Evolutionary conservation across 2,113 vertebrate species (phyloP).

Genomic region (Corythoichthys intestinalis): DNA sequence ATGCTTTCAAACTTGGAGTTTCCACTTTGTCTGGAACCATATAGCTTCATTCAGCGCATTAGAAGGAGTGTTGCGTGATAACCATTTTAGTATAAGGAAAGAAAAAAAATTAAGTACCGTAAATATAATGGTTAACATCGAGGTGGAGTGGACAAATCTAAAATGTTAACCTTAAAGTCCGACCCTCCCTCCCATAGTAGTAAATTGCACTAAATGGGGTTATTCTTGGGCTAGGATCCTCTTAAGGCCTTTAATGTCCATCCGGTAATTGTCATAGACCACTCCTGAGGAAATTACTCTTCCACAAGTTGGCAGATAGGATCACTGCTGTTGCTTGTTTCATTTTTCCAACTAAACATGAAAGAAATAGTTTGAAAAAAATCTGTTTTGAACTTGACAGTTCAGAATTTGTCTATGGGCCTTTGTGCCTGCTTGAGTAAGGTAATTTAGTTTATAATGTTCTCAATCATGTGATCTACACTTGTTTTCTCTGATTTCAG

Average conservation of each 20-base stretch:
- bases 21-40: neutral
- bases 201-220: conserved; percentile 47
- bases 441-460: neutral
- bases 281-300: conserved; percentile 35
- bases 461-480: neutral
- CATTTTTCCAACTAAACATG: conserved; percentile 9
- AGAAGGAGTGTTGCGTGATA: neutral
- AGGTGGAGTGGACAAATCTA: neutral
- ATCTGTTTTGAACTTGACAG: neutral
- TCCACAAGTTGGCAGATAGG: conserved; percentile 29
- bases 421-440: neutral
- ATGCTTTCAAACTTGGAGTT: neutral
- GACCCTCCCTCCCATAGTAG: conserved; percentile 8
- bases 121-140: neutral
- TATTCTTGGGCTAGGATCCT: conserved; percentile 44
- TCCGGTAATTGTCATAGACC: conserved; percentile 39
- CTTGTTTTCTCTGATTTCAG: too few species aligned
- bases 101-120: neutral
- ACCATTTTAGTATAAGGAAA: neutral
- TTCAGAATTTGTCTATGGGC: neutral
- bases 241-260: conserved; percentile 43
- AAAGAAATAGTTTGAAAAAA: neutral
- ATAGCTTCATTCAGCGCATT: neutral
- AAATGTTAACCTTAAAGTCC: neutral
- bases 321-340: conserved; percentile 22